Conservation (phyloP, 1,140 invertebrate species). For the Batillaria attramentaria region DNA sequence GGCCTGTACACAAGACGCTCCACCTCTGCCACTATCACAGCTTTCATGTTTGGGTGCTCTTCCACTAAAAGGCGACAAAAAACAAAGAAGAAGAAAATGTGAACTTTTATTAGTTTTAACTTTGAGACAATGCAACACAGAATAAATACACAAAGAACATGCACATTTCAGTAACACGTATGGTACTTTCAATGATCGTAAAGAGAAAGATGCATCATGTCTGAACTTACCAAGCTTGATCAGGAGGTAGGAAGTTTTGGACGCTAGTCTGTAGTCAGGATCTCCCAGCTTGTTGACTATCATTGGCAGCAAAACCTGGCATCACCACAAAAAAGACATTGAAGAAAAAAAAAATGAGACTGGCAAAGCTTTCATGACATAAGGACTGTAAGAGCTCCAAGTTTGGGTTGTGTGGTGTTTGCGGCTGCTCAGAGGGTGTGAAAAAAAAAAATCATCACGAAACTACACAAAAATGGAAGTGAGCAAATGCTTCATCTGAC, state of each 20-base stretch:
- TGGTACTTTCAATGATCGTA: too few relatives aligned
- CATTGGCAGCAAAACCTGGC: slow-evolving; percentile 82
- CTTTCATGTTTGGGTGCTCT: slow-evolving; percentile 93
- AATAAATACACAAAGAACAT: too few relatives aligned
- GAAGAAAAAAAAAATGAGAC: slow-evolving; percentile 3
- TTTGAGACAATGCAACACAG: slow-evolving; percentile 12
- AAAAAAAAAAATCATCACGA: background rate
- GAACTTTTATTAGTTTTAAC: background rate
- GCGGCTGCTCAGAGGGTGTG: too few relatives aligned
- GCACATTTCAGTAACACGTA: too few relatives aligned
- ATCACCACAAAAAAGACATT: background rate
- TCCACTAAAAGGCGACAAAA: slow-evolving; percentile 68
- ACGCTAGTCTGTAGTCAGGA: slow-evolving; percentile 88
- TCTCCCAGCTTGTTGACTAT: slow-evolving; percentile 97
- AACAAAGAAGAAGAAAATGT: slow-evolving; percentile 2
- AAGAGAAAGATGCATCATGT: too few relatives aligned
- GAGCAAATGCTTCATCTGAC: slow-evolving; percentile 26
- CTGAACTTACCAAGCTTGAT: slow-evolving; percentile 82
- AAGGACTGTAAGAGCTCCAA: too few relatives aligned
- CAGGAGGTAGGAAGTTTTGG: slow-evolving; percentile 90
- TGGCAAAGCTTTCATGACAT: too few relatives aligned
- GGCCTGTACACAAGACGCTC: slow-evolving; percentile 91
- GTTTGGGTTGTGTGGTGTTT: too few relatives aligned
- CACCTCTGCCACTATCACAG: slow-evolving; percentile 87
- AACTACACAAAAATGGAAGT: background rate